A percentile compares a stretch with the other conserved stretches of the same genome.
Conservation (phyloP, 2,113 vertebrate species). For the Cyanocitta stelleri region DNA sequence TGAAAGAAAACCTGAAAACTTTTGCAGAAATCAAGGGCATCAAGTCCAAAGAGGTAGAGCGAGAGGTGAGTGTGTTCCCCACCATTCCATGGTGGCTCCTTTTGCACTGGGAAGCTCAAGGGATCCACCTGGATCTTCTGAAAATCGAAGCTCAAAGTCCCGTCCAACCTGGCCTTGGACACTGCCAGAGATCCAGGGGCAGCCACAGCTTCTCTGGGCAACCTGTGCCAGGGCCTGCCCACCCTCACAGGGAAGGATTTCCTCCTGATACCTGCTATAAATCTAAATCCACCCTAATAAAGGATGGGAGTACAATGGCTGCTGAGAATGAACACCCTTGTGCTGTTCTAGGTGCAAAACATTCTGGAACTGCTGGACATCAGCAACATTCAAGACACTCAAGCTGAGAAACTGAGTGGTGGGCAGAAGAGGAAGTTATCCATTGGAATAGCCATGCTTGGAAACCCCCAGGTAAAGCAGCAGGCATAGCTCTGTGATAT, state of each 20-base stretch:
- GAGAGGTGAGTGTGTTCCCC: conserved; percentile 9
- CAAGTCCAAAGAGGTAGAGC: conserved; percentile 64
- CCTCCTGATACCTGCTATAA: neutral
- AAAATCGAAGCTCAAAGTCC: neutral
- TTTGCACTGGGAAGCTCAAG: neutral
- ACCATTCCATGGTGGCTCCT: rapidly evolving
- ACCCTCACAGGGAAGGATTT: neutral
- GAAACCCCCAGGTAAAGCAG: conserved; percentile 81
- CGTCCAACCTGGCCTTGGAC: rapidly evolving
- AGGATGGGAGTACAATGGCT: neutral
- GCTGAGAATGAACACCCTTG: neutral
- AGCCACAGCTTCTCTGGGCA: neutral
- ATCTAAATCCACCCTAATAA: neutral
- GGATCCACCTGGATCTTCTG: neutral
- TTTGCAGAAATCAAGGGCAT: conserved; percentile 92
- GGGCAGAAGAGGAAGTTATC: conserved; percentile 88
- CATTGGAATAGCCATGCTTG: conserved; percentile 84
- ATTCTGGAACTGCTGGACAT: conserved; percentile 82
- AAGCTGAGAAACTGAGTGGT: conserved; percentile 82
- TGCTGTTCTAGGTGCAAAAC: conserved; percentile 74
- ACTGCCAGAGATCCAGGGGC: neutral
- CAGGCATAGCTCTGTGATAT: rapidly evolving
- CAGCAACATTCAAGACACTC: conserved; percentile 77
- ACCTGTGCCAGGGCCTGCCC: rapidly evolving
- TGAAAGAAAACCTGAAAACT: conserved; percentile 87